Conservation (phyloP, 2,797 vertebrate genomes). For the Liparis tanakae region DNA sequence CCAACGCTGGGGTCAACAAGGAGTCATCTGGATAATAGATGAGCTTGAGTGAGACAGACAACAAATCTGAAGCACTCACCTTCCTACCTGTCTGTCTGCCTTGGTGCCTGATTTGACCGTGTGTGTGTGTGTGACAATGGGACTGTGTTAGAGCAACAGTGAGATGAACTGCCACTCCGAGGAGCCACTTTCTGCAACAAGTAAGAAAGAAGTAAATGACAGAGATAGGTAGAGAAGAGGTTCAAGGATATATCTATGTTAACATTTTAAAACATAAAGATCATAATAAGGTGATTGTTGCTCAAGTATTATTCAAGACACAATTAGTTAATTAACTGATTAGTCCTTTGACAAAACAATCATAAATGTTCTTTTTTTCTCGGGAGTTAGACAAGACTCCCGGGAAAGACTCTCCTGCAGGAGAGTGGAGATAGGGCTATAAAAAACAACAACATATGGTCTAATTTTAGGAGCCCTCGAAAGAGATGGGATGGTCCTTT, state of each 20-base stretch:
- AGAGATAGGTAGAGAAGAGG: not conserved
- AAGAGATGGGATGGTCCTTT: not conserved
- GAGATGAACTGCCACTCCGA: slow-evolving; percentile 26
- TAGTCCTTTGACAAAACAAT: not conserved
- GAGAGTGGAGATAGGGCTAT: not conserved
- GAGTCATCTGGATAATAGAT: slow-evolving; percentile 79
- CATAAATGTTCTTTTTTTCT: not conserved
- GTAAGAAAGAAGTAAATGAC: slow-evolving; percentile 20
- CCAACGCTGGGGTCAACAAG: slow-evolving; percentile 61
- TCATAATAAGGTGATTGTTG: not conserved
- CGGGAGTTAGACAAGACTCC: not conserved
- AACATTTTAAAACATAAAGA: not conserved
- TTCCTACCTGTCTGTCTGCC: slow-evolving; percentile 39
- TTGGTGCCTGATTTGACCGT: slow-evolving; percentile 33
- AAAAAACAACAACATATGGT: not conserved
- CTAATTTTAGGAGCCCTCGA: not conserved
- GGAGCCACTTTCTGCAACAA: slow-evolving; percentile 13
- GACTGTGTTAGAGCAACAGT: slow-evolving; percentile 25
- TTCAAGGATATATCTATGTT: not conserved
- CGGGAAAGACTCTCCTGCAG: not conserved
- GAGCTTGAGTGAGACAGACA: slow-evolving; percentile 56
- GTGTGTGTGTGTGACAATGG: slow-evolving; percentile 21
- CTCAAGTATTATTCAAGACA: not conserved
- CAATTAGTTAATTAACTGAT: not conserved
- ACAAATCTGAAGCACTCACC: slow-evolving; percentile 61